These are phyloP conservation scores for Protonibea diacanthus DNA, from an alignment of 2,797 vertebrate genomes.

Conservation along the genomic window DNA sequence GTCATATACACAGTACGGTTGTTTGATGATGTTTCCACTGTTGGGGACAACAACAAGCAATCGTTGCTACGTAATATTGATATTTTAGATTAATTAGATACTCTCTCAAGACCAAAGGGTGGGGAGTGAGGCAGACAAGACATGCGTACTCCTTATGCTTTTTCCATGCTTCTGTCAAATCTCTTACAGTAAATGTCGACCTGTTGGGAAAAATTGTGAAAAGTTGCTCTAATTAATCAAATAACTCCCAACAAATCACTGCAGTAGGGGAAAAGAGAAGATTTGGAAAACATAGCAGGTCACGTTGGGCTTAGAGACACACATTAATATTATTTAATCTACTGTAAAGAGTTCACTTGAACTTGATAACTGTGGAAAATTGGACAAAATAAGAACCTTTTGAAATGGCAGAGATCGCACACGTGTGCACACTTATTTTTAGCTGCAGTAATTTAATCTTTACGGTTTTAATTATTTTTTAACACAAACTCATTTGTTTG, in stretches of 20 bases:
- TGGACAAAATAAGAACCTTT: not conserved
- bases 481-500: not conserved
- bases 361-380: not conserved
- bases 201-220: not conserved
- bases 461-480: not conserved
- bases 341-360: not conserved
- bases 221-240: not conserved
- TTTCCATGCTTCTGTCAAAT: not conserved
- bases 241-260: not conserved
- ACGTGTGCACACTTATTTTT: not conserved
- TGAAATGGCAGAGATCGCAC: not conserved
- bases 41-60: not conserved
- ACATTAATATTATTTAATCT: not conserved
- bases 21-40: not conserved
- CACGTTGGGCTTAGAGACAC: not conserved
- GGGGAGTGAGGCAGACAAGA: not conserved
- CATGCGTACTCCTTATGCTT: not conserved
- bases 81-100: not conserved
- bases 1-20: not conserved
- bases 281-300: not conserved
- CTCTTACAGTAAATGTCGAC: not conserved
- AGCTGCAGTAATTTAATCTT: not conserved
- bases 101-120: not conserved
- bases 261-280: accelerated
- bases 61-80: not conserved